Evolutionary conservation across 2,797 vertebrate species (phyloP).

Genomic region (Lepilemur septentrionalis): DNA sequence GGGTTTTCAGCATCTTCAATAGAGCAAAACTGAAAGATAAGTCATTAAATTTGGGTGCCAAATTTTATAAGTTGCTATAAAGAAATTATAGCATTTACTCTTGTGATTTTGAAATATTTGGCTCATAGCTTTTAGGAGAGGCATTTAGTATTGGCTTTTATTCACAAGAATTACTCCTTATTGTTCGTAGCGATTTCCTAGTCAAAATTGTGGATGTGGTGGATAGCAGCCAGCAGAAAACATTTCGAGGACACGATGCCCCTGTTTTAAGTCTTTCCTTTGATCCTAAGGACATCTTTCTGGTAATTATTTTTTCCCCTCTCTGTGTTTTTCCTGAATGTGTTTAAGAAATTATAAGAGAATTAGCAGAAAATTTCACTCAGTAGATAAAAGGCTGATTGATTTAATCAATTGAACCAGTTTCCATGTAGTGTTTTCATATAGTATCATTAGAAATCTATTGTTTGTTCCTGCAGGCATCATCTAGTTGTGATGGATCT

Average conservation of each 20-base stretch:
- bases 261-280: conserved; percentile 95
- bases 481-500: conserved; percentile 95
- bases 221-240: conserved; percentile 95
- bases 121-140: conserved; percentile 10
- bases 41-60: conserved; percentile 36
- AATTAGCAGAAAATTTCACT: conserved; percentile 27
- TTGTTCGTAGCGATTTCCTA: conserved; percentile 92
- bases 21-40: background rate
- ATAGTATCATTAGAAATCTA: background rate
- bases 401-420: background rate
- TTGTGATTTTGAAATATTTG: conserved; percentile 44
- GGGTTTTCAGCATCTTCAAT: conserved; percentile 22
- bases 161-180: background rate
- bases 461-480: conserved; percentile 87
- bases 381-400: background rate
- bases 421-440: background rate
- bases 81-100: background rate
- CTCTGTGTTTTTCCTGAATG: background rate
- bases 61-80: conserved; percentile 33
- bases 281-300: conserved; percentile 92
- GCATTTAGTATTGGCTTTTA: conserved; percentile 14
- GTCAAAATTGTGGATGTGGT: conserved; percentile 95
- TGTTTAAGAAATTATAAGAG: conserved; percentile 35
- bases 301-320: conserved; percentile 86
- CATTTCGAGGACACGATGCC: conserved; percentile 93